Percentiles rank a stretch among this genome's conserved stretches.
Evolutionary conservation across 2,113 vertebrate genomes (phyloP).

Genomic region (Alexandromys fortis): DNA sequence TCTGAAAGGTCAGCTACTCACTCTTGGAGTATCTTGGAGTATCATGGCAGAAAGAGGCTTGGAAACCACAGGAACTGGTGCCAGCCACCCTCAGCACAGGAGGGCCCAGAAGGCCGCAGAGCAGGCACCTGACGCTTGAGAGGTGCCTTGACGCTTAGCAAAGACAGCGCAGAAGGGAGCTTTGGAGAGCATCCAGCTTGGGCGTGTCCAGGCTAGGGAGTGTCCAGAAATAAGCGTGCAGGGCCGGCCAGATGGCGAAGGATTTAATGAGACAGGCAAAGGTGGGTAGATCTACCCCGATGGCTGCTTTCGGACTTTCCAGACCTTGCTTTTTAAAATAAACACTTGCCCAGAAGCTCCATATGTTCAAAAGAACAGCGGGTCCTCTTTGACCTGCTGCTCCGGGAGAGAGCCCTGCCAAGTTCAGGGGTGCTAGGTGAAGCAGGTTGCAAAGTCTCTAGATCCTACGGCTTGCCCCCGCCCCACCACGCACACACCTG

Average conservation of each 20-base stretch:
- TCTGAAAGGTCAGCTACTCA: too few relatives aligned
- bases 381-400: neutral
- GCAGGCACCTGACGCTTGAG: neutral
- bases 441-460: neutral
- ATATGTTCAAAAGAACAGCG: neutral
- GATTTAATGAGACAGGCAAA: constrained; percentile 51
- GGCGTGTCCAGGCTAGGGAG: neutral
- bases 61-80: neutral
- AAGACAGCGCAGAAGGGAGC: constrained; percentile 13
- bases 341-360: neutral
- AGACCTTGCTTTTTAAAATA: constrained; percentile 17
- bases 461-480: neutral
- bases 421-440: neutral
- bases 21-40: neutral
- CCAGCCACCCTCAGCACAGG: neutral
- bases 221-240: neutral
- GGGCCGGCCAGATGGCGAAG: constrained; percentile 68
- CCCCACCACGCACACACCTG: neutral
- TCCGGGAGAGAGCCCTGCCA: neutral
- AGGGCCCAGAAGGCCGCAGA: neutral
- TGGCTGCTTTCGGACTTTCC: constrained; percentile 12
- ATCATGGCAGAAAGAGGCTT: neutral
- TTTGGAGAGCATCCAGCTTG: constrained; percentile 50
- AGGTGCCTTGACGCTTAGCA: constrained; percentile 14
- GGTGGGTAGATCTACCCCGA: constrained; percentile 5